Percentiles rank a stretch among this genome's conserved stretches.
Conservation (phyloP, 2,797 vertebrate genomes). For the Aeoliscus strigatus region DNA sequence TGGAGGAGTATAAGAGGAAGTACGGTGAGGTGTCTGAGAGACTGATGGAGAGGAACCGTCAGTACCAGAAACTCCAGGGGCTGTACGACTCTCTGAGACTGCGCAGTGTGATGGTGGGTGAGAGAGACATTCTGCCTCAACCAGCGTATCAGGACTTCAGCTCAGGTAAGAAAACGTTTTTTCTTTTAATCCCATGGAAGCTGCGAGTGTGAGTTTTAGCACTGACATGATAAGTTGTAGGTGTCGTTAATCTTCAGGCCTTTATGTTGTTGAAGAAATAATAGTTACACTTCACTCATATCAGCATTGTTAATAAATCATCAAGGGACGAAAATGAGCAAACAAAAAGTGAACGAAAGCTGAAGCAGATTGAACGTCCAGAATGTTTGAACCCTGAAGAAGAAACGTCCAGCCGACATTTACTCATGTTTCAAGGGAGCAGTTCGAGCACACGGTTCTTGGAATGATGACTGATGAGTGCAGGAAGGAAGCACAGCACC, state of each 20-base stretch:
- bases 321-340: too few relatives aligned
- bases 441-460: neutral
- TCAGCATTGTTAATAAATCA: too few relatives aligned
- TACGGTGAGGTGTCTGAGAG: conserved; percentile 86
- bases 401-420: too few relatives aligned
- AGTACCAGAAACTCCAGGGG: conserved; percentile 87
- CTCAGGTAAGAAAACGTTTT: conserved; percentile 49
- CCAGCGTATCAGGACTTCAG: conserved; percentile 26
- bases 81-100: conserved; percentile 84
- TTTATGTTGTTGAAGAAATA: too few relatives aligned
- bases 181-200: too few relatives aligned
- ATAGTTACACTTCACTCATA: too few relatives aligned
- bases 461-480: conserved; percentile 14
- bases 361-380: too few relatives aligned
- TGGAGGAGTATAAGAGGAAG: conserved; percentile 89
- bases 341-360: too few relatives aligned
- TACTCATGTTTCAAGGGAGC: conserved; percentile 1
- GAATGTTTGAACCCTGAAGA: too few relatives aligned
- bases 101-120: conserved; percentile 77
- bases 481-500: conserved; percentile 33
- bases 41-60: conserved; percentile 86
- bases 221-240: too few relatives aligned
- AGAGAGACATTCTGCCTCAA: conserved; percentile 37
- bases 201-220: too few relatives aligned
- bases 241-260: too few relatives aligned